Evolutionary conservation across 2,797 vertebrate species (phyloP).

Genomic region (Pagetopsis macropterus): DNA sequence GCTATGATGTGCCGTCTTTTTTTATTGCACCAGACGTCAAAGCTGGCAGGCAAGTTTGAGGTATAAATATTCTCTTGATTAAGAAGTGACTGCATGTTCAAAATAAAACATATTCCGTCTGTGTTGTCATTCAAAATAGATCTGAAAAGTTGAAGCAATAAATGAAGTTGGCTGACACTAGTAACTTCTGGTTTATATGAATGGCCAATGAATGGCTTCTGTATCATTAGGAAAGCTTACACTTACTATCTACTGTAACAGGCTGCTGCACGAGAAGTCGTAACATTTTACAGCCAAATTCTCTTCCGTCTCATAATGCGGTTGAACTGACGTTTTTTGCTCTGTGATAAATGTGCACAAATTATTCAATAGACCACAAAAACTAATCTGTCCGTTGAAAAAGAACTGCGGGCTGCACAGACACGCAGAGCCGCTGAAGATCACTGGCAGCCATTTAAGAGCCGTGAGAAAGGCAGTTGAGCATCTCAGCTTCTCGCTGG

Average conservation of each 20-base stretch:
- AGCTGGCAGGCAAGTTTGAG: conserved; percentile 45
- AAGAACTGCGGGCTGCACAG: conserved; percentile 55
- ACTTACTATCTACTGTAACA: conserved; percentile 21
- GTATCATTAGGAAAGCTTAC: conserved; percentile 29
- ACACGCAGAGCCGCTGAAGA: conserved; percentile 56
- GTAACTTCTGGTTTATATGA: conserved; percentile 43
- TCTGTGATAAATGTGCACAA: conserved; percentile 62
- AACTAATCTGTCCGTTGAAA: conserved; percentile 61
- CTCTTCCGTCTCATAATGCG: conserved; percentile 48
- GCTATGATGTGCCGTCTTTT: conserved; percentile 57
- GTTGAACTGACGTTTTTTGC: conserved; percentile 48
- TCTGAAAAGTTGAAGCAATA: conserved; percentile 28
- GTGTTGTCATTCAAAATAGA: conserved; percentile 21
- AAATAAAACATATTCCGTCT: conserved; percentile 13
- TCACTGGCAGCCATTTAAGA: conserved; percentile 80
- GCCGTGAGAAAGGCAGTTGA: conserved; percentile 77
- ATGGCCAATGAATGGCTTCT: conserved; percentile 47
- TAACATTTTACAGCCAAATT: conserved; percentile 52
- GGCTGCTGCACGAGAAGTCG: conserved; percentile 43
- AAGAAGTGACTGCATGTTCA: conserved; percentile 12
- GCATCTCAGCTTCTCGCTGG: conserved; percentile 71
- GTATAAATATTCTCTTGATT: conserved; percentile 65
- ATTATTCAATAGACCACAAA: conserved; percentile 68
- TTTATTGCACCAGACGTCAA: conserved; percentile 45
- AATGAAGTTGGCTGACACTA: conserved; percentile 43